phyloP scores from a whole-genome alignment of 2,797 vertebrate species.

The Xenopus petersii region DNA sequence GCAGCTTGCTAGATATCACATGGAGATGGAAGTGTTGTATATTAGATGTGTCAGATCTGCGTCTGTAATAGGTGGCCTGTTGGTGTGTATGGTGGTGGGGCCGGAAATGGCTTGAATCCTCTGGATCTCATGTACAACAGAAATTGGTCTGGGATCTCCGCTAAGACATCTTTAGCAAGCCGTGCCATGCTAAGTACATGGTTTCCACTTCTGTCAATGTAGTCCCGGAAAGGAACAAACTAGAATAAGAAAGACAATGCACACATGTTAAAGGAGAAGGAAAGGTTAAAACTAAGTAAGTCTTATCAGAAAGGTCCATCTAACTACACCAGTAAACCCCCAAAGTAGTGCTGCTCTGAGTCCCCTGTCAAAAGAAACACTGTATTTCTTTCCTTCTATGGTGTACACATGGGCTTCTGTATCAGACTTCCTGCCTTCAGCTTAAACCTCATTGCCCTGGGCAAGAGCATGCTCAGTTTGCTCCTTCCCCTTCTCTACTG shows the following conservation, averaged over 20 bases:
- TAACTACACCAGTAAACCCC: no score
- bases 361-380: no score
- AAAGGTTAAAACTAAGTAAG: no score
- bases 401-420: no score
- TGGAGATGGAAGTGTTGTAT: constrained; percentile 30
- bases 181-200: constrained; percentile 94
- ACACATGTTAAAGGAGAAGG: not conserved
- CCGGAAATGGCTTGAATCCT: constrained; percentile 90
- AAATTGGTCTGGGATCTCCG: constrained; percentile 95
- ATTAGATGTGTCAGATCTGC: constrained; percentile 79
- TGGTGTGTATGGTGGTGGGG: constrained; percentile 89
- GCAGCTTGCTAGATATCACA: constrained; percentile 41
- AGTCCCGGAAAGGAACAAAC: constrained; percentile 97
- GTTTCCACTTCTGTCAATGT: constrained; percentile 91
- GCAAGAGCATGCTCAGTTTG: no score
- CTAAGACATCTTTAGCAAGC: constrained; percentile 91
- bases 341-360: no score
- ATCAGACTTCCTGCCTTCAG: no score
- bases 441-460: no score
- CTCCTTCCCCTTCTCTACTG: no score
- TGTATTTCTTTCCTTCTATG: no score
- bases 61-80: constrained; percentile 82
- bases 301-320: no score
- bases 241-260: constrained; percentile 53
- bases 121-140: constrained; percentile 95